A percentile compares a stretch with the other conserved stretches of the same genome.
Conservation (phyloP, 1,140 invertebrate genomes). For the Cotesia vestalis region DNA sequence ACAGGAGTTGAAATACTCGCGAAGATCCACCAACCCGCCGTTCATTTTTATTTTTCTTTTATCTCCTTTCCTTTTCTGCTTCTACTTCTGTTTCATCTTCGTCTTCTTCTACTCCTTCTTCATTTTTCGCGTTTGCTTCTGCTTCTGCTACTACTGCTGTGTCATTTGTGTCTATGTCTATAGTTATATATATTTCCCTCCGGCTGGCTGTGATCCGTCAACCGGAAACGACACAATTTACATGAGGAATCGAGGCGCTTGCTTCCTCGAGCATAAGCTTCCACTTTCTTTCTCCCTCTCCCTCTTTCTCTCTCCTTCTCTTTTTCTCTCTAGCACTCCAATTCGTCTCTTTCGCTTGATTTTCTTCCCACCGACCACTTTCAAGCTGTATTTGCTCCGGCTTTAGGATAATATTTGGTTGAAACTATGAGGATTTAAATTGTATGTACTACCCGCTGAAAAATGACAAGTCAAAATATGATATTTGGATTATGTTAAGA, state of each 20-base stretch:
- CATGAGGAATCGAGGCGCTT: slow-evolving; percentile 52
- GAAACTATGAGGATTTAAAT: slow-evolving; percentile 16
- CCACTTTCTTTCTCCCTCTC: too few species aligned
- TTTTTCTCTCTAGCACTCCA: too few species aligned
- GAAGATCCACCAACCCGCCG: background rate
- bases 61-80: too few species aligned
- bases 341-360: slow-evolving; percentile 24
- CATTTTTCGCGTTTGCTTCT: too few species aligned
- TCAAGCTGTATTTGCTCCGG: slow-evolving; percentile 35
- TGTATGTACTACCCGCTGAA: slow-evolving; percentile 24
- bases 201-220: slow-evolving; percentile 54
- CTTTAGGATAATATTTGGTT: slow-evolving; percentile 34
- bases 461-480: slow-evolving; percentile 31
- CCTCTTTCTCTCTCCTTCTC: too few species aligned
- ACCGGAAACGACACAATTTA: slow-evolving; percentile 57
- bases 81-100: too few species aligned
- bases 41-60: too few species aligned
- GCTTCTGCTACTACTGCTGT: too few species aligned
- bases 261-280: slow-evolving; percentile 46
- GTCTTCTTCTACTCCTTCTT: too few species aligned
- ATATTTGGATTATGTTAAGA: slow-evolving; percentile 29
- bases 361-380: slow-evolving; percentile 26
- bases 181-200: slow-evolving; percentile 20
- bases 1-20: slow-evolving; percentile 1
- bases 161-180: too few species aligned